A percentile compares a stretch with the other conserved stretches of the same genome.
Conservation (phyloP, 2,888 invertebrate species). For the Ormyrus labotus region DNA sequence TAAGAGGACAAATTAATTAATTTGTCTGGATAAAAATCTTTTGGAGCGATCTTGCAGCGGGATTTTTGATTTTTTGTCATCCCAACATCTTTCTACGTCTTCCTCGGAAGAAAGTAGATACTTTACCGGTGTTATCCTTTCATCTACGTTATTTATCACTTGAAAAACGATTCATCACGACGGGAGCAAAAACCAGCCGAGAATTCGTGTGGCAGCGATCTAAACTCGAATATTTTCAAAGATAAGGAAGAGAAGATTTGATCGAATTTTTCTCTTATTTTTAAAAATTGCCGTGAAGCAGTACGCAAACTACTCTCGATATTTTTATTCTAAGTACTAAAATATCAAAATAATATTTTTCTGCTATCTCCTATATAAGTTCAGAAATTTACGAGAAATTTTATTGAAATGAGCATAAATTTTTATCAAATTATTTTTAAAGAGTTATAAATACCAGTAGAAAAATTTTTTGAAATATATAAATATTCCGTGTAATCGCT, state of each 20-base stretch:
- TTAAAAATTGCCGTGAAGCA: not conserved
- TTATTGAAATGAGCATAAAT: too few species aligned
- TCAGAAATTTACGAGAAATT: too few species aligned
- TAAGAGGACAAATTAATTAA: too few species aligned
- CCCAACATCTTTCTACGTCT: too few species aligned
- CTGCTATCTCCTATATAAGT: too few species aligned
- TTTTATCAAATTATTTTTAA: too few species aligned
- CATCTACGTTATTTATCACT: constrained; percentile 20
- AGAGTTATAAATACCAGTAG: too few species aligned
- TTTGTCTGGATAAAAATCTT: too few species aligned
- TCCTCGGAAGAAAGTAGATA: not conserved
- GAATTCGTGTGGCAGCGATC: not conserved
- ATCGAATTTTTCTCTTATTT: not conserved
- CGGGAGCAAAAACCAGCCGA: not conserved
- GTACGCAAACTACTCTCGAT: not conserved
- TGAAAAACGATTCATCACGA: constrained; percentile 27
- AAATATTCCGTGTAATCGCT: not conserved
- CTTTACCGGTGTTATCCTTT: not conserved
- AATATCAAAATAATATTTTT: not conserved
- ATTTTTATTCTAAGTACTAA: not conserved
- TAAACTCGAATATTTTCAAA: not conserved
- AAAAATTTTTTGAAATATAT: too few species aligned
- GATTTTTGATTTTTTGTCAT: too few species aligned
- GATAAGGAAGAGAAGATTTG: not conserved
- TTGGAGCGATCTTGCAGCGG: too few species aligned